These are phyloP conservation scores for Rhingia rostrata DNA, from an alignment of 2,888 invertebrate genomes.

Conservation along the genomic window DNA sequence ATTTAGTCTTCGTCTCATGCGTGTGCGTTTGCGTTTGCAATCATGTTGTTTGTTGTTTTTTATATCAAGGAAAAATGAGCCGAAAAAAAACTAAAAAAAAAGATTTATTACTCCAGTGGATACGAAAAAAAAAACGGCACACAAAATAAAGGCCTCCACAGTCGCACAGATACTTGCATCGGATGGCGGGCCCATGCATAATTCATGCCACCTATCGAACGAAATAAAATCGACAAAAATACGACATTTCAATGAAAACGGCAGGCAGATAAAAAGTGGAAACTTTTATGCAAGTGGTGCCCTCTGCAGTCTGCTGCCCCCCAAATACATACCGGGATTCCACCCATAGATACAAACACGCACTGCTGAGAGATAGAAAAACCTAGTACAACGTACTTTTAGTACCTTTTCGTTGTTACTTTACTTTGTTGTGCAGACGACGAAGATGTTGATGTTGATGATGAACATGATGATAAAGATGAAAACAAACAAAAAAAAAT, in stretches of 20 bases:
- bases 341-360: not conserved
- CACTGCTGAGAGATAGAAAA: not conserved
- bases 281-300: constrained; percentile 55
- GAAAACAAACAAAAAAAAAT: constrained; percentile 14
- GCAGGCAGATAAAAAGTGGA: constrained; percentile 38
- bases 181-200: constrained; percentile 57
- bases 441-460: constrained; percentile 46
- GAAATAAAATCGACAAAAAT: constrained; percentile 39
- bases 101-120: constrained; percentile 32
- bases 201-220: constrained; percentile 70
- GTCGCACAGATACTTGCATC: constrained; percentile 18
- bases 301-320: constrained; percentile 46
- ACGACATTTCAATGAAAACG: constrained; percentile 8
- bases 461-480: not conserved
- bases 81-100: constrained; percentile 1
- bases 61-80: constrained; percentile 5
- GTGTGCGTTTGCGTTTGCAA: constrained; percentile 45
- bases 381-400: not conserved
- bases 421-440: constrained; percentile 17
- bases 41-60: constrained; percentile 42
- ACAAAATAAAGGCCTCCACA: constrained; percentile 29
- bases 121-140: constrained; percentile 35
- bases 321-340: constrained; percentile 17
- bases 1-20: constrained; percentile 20
- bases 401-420: constrained; percentile 17